phyloP scores from a whole-genome alignment of 2,888 invertebrate genomes.

The Polia nebulosa region DNA sequence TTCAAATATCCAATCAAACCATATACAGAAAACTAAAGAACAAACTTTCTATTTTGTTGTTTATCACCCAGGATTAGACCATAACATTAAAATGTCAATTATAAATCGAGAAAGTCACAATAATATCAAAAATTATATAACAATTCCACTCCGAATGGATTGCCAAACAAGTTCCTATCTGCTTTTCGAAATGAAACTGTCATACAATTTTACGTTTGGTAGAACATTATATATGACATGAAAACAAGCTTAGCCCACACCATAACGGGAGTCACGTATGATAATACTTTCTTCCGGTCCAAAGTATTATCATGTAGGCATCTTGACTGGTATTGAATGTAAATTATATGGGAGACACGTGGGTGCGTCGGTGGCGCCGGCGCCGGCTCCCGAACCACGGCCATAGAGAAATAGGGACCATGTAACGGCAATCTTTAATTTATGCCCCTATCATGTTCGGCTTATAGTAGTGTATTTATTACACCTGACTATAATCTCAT shows the following conservation, averaged over 20 bases:
- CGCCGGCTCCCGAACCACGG: conserved; percentile 67
- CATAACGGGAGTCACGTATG: conserved; percentile 67
- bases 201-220: conserved; percentile 29
- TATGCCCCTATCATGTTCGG: conserved; percentile 51
- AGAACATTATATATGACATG: conserved; percentile 32
- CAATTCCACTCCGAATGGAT: conserved; percentile 5
- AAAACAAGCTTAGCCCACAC: conserved; percentile 61
- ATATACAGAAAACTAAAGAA: conserved; percentile 1
- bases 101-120: conserved; percentile 36
- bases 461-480: conserved; percentile 42
- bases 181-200: conserved; percentile 40
- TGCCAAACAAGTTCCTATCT: conserved; percentile 26
- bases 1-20: conserved; percentile 2
- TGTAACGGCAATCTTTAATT: conserved; percentile 57
- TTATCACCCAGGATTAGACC: conserved; percentile 26
- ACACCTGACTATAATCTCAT: conserved; percentile 22
- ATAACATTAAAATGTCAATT: conserved; percentile 21
- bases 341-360: conserved; percentile 80
- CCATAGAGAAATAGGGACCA: conserved; percentile 53
- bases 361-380: conserved; percentile 77
- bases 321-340: conserved; percentile 83
- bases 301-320: conserved; percentile 74
- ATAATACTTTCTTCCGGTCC: conserved; percentile 76
- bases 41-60: conserved; percentile 24
- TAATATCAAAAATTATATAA: conserved; percentile 37